Base-by-base conservation (phyloP, 2,888 invertebrate species). In the Rapana venosa region DNA sequence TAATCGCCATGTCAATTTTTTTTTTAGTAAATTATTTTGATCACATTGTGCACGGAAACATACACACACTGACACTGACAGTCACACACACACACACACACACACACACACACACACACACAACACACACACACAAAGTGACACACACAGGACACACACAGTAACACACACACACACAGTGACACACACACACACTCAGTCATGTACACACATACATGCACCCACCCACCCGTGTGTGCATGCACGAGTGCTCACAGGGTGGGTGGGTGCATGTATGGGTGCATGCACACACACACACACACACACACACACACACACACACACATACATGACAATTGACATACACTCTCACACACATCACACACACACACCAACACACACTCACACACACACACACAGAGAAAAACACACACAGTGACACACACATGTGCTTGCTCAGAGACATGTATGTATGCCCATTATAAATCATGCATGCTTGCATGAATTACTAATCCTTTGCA, bases 221-320 rank as follows among this genome's bases (percentile, higher is more conserved):
- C 66, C 2, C 66, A n/a, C n/a, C n/a, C n/a, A n/a, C 61, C 11
- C 17, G 61, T 17, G 17, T 61, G 61, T 61, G 61, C 61, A 61
- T 61, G 61, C 61, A 61, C 61, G 17, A 17, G 17, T 61, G 61
- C 61, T 15, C 17, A 17, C 61, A 61, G 13, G 61, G n/a, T n/a
- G n/a, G n/a, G n/a, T 17, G 17, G 13, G 5, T n/a, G 30, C 26
- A 36, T 17, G 30, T 30, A 90, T 88, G 88, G 88, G 87, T 61
- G 88, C 79, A 79, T 32, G 32, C 79, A 79, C 79, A 79, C 79
- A 79, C 79, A 79, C 79, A 79, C 79, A 79, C 79, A 79, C 79
- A 79, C 79, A 79, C 79, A 79, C 79, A 79, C 32, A 79, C 35
- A 79, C 79, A 79, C 79, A 79, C 79, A 32, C 47, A 47, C 47